Conservation (phyloP, 2,113 vertebrate genomes). For the Brachypteracias leptosomus region DNA sequence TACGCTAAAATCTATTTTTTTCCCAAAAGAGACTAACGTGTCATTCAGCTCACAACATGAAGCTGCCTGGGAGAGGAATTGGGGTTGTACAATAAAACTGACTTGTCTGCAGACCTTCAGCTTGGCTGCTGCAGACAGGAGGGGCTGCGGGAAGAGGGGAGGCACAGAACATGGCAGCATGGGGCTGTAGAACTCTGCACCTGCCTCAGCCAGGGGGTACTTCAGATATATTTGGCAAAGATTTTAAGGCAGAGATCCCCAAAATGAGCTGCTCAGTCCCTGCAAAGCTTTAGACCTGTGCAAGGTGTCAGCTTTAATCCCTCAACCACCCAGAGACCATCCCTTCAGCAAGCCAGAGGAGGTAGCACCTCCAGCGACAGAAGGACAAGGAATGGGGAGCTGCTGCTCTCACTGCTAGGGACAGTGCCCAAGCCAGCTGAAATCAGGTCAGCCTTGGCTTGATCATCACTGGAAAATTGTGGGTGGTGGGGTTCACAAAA, state of each 20-base stretch:
- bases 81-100: neutral
- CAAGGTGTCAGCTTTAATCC: neutral
- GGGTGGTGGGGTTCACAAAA: neutral
- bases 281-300: neutral
- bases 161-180: accelerated
- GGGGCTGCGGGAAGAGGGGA: neutral
- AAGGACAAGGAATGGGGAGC: no score
- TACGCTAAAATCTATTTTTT: neutral
- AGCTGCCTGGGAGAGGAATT: neutral
- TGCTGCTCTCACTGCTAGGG: neutral
- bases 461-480: neutral
- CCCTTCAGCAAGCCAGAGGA: neutral
- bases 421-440: neutral
- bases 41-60: constrained; percentile 2
- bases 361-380: neutral
- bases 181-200: neutral
- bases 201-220: neutral
- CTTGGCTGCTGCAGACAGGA: neutral
- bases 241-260: neutral
- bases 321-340: neutral
- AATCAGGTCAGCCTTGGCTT: neutral
- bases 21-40: neutral
- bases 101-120: neutral
- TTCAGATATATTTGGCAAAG: neutral
- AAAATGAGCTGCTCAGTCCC: neutral